Evolutionary conservation across 2,888 invertebrate genomes (phyloP), one percentile per base, ranked within the genome.

Genomic region (Heterodera filipjevi): DNA sequence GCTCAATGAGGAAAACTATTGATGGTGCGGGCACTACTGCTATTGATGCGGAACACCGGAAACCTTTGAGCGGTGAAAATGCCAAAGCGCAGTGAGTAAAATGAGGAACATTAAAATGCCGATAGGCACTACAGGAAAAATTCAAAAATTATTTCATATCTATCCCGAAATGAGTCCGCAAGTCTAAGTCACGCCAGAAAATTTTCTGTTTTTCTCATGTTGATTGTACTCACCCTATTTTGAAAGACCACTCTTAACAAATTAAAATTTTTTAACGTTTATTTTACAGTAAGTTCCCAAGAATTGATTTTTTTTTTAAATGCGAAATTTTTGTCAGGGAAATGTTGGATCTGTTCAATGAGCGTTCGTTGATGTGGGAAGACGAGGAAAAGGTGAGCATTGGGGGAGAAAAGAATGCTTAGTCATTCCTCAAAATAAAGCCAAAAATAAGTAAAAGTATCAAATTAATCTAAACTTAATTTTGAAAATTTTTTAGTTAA

Each of bases 341-440:
- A 76, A 66, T 73, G 30, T 59, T 85, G 64, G 82, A 81, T 16
- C 79, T 82, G 75, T 85, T 81, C 79, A 83, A 85, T 68, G 79
- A 81, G 49, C 82, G 85, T 3, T 83, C 85, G 14, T 76, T 85
- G n/a, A 78, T 82, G 33, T 81, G 83, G 75, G 82, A 86, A 68
- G 83, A 82, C 16, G 84, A 86, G 39, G 86, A 86, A 59, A 78
- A 78, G 46, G 80, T 84, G 66, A 73, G 73, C 39, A 72, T 1
- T n/a, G 12, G 27, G 2, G 27, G 1, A 59, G 27, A n/a, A 59
- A 27, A n/a, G 27, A 6, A 10, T 59, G 59, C n/a, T 59, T 19
- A 59, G 22, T 59, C 59, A 59, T 59, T 3, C 10, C 19, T 49
- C 16, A 1, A 1, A 39, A 39, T 12, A 1, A 39, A 39, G 12